These are phyloP conservation scores for Cottoperca gobio DNA, from an alignment of 2,797 vertebrate species.

Conservation along the genomic window DNA sequence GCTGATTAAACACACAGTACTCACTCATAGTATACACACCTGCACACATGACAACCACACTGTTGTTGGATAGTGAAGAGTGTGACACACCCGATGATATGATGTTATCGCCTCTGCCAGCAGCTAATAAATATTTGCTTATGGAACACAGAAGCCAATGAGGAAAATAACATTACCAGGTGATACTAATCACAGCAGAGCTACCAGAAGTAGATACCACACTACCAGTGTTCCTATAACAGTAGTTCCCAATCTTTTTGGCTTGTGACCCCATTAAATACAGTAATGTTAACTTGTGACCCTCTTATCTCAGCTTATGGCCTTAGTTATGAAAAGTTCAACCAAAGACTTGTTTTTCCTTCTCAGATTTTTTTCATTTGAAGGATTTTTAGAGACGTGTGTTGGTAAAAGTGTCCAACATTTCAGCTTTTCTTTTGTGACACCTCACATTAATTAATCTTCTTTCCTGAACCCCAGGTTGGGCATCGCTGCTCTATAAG, in stretches of 20 bases:
- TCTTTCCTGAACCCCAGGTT: no score
- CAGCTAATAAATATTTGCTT: constrained; percentile 8
- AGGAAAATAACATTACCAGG: neutral
- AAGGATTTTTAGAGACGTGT: neutral
- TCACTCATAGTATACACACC: neutral
- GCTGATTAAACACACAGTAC: neutral
- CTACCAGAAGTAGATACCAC: neutral
- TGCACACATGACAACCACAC: neutral
- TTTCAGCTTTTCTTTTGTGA: no score
- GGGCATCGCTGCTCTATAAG: neutral
- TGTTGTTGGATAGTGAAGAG: neutral
- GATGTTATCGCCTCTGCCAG: neutral
- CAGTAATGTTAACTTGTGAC: neutral
- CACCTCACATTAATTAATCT: no score
- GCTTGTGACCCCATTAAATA: neutral
- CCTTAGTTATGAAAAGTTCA: neutral
- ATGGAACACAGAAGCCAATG: neutral
- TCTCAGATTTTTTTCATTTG: neutral
- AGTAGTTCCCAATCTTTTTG: neutral
- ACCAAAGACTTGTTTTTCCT: neutral
- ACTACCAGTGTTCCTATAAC: neutral
- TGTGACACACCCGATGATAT: neutral
- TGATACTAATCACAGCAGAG: neutral
- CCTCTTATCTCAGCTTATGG: neutral
- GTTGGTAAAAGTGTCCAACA: neutral